Conservation (phyloP, 2,888 invertebrate genomes). For the Tortricodes alternella region DNA sequence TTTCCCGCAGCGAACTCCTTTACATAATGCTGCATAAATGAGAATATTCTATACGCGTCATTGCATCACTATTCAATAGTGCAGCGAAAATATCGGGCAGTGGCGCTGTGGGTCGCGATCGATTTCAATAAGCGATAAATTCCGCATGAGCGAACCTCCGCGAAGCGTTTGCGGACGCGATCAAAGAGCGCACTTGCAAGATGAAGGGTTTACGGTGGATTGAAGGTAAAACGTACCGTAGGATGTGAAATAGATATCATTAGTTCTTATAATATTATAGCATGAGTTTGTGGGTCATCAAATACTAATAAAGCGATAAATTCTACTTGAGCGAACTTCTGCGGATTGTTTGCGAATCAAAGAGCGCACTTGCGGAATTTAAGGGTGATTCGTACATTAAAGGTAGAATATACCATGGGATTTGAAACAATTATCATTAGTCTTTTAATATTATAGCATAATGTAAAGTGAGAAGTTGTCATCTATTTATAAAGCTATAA, state of each 20-base stretch:
- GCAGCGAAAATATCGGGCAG: conserved; percentile 49
- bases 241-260: background rate
- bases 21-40: conserved; percentile 25
- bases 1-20: conserved; percentile 9
- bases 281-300: too few species aligned
- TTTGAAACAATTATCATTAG: conserved; percentile 15
- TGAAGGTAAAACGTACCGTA: background rate
- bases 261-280: too few species aligned
- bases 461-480: too few species aligned
- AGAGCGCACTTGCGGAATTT: background rate
- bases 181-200: conserved; percentile 45
- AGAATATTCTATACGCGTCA: conserved; percentile 28
- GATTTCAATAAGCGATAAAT: conserved; percentile 76
- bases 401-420: background rate
- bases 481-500: conserved; percentile 28
- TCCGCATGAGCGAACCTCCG: conserved; percentile 59
- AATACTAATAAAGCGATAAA: background rate
- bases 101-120: conserved; percentile 43
- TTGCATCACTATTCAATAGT: conserved; percentile 49
- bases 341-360: background rate
- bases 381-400: too few species aligned
- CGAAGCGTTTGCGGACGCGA: conserved; percentile 50
- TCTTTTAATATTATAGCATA: too few species aligned
- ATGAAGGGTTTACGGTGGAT: conserved; percentile 31
- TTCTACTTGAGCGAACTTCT: background rate